phyloP scores from a whole-genome alignment of 2,888 invertebrate species.

The Leptopilina syphax region DNA sequence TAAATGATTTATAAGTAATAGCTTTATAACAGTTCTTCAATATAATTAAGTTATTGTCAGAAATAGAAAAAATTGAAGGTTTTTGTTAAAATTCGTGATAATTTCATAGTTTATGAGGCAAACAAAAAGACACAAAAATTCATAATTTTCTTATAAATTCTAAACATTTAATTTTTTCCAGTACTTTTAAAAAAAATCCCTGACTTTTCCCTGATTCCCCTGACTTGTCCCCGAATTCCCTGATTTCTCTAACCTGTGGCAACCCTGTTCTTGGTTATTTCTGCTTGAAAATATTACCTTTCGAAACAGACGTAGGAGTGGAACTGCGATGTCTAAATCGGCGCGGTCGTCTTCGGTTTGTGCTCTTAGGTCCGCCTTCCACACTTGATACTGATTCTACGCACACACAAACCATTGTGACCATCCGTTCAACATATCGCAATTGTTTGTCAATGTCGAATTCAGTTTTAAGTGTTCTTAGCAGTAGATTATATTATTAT shows the following conservation, averaged over 20 bases:
- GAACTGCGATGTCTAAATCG: conserved; percentile 73
- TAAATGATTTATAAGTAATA: no score
- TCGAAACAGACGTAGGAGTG: conserved; percentile 71
- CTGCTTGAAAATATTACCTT: conserved; percentile 67
- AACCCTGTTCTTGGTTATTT: no score
- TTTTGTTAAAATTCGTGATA: no score
- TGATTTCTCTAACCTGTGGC: not conserved
- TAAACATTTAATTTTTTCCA: no score
- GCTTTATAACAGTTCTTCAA: no score
- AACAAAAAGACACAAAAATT: no score
- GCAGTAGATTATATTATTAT: conserved; percentile 14
- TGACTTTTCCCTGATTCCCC: not conserved
- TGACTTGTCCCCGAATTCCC: not conserved
- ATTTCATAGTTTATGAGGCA: no score
- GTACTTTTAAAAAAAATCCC: no score
- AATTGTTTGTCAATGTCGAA: not conserved
- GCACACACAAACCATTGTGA: conserved; percentile 75
- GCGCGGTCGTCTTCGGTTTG: conserved; percentile 71
- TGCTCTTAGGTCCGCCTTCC: conserved; percentile 78
- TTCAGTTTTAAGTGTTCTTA: conserved; percentile 18
- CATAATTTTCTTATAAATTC: no score
- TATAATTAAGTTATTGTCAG: no score
- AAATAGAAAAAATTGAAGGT: no score
- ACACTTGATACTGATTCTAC: conserved; percentile 81
- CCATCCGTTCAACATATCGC: conserved; percentile 66